Percentiles rank a stretch among this genome's conserved stretches.
Conservation (phyloP, 2,113 vertebrate genomes). For the Coracopsis vasa region DNA sequence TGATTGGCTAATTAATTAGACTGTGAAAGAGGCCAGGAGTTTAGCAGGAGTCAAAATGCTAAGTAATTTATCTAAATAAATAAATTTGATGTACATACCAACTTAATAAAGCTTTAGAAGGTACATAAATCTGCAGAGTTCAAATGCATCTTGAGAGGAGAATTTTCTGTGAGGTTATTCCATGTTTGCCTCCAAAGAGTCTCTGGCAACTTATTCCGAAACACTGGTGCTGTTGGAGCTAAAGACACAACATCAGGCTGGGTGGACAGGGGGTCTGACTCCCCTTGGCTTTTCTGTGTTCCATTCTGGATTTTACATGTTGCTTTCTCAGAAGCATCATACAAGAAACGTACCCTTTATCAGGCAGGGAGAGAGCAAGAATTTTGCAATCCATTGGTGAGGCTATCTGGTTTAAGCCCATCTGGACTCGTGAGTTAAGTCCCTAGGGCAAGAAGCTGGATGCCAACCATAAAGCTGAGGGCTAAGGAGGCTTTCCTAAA, state of each 20-base stretch:
- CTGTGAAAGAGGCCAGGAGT: not conserved
- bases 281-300: not conserved
- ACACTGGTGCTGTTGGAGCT: not conserved
- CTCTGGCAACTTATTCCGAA: not conserved
- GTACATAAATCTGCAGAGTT: not conserved
- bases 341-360: not conserved
- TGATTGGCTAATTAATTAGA: not conserved
- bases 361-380: not conserved
- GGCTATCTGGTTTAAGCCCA: not conserved
- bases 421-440: not conserved
- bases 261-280: not conserved
- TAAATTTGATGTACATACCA: not conserved
- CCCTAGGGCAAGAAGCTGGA: not conserved
- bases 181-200: not conserved
- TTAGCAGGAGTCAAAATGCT: not conserved
- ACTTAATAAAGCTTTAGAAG: not conserved
- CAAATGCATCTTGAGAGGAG: not conserved
- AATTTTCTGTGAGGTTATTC: not conserved
- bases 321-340: not conserved
- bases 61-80: not conserved
- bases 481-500: not conserved
- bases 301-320: not conserved
- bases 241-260: not conserved
- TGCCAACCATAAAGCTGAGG: not conserved
- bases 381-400: not conserved